phyloP scores from a whole-genome alignment of 2,113 vertebrate genomes.

The Petrocephalus microphthalmus region DNA sequence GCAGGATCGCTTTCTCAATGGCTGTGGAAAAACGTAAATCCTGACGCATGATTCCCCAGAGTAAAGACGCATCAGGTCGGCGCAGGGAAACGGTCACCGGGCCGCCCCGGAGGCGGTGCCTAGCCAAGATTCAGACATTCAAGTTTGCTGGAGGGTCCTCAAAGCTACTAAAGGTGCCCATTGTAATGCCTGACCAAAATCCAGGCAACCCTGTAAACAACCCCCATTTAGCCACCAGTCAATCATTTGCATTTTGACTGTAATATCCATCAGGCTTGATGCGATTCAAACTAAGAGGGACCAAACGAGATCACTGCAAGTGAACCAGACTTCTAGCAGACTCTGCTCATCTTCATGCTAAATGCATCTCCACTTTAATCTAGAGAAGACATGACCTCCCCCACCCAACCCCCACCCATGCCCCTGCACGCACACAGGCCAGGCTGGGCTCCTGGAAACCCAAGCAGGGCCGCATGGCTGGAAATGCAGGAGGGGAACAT shows the following conservation, averaged over 20 bases:
- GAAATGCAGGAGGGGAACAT: constrained; percentile 2
- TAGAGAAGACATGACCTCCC: not conserved
- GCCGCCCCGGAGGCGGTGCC: not conserved
- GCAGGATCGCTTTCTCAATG: not conserved
- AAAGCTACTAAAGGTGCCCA: not conserved
- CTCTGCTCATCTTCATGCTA: not conserved
- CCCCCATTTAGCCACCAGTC: not conserved
- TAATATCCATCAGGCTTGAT: not conserved
- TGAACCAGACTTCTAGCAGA: not conserved
- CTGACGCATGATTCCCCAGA: not conserved
- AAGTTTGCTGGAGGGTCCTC: not conserved
- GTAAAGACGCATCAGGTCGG: not conserved
- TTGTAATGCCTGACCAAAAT: not conserved
- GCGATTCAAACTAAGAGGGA: not conserved
- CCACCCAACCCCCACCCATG: not conserved
- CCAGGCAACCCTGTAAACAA: not conserved
- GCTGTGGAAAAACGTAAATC: not conserved
- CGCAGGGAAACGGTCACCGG: not conserved
- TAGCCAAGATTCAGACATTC: not conserved
- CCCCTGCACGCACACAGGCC: not conserved
- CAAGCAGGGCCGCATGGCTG: not conserved
- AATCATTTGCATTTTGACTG: not conserved
- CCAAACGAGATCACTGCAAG: not conserved
- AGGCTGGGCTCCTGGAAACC: not conserved
- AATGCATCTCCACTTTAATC: not conserved